phyloP scores from a whole-genome alignment of 2,797 vertebrate genomes.

The Brachyrhaphis roseni region DNA sequence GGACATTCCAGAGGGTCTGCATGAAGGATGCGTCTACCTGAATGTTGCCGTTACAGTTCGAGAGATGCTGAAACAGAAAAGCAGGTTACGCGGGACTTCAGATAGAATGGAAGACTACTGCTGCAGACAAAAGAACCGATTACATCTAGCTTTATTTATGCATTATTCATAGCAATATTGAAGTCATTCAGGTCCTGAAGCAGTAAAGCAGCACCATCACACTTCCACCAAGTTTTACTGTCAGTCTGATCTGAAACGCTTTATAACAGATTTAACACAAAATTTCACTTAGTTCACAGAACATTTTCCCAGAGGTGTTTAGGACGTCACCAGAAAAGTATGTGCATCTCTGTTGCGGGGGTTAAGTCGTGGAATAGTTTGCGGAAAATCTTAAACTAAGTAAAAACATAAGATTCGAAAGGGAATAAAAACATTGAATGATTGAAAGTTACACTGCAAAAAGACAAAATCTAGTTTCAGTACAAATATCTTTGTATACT shows the following conservation, averaged over 20 bases:
- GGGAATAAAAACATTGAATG: no score
- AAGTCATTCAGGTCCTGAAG: background rate
- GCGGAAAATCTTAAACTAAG: no score
- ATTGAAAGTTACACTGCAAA: no score
- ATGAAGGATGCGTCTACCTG: conserved; percentile 98
- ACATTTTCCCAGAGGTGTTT: background rate
- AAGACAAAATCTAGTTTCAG: no score
- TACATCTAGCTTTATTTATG: conserved; percentile 20
- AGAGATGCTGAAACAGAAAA: conserved; percentile 88
- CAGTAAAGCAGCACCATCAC: background rate
- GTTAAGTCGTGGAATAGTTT: no score
- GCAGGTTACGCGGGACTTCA: background rate
- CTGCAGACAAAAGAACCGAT: conserved; percentile 9
- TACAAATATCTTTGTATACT: no score
- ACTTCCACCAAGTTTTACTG: background rate
- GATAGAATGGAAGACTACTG: background rate
- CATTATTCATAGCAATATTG: no score
- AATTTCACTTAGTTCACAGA: background rate
- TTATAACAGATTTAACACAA: background rate
- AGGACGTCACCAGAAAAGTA: no score
- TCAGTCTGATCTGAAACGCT: background rate
- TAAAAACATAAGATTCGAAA: no score
- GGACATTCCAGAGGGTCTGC: conserved; percentile 98
- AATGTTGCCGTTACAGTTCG: conserved; percentile 89
- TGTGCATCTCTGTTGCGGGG: no score